Conservation (phyloP, 2,797 vertebrate species). For the Smutsia gigantea region DNA sequence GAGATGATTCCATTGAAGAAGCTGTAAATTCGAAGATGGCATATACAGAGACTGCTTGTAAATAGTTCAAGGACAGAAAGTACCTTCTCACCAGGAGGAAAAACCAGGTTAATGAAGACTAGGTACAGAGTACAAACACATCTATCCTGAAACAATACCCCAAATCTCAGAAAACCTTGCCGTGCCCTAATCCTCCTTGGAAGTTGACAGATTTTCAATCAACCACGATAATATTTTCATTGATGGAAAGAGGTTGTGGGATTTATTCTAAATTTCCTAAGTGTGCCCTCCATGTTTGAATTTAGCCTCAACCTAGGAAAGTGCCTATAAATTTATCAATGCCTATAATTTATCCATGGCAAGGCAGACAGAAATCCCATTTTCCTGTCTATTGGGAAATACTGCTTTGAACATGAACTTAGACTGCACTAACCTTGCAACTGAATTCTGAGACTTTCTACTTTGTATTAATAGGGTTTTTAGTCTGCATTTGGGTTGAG, state of each 20-base stretch:
- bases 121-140: not conserved
- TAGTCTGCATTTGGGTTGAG: not conserved
- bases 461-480: constrained; percentile 28
- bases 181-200: not conserved
- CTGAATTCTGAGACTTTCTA: constrained; percentile 37
- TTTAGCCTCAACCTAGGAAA: constrained; percentile 14
- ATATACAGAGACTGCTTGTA: not conserved
- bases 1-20: not conserved
- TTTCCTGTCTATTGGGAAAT: constrained; percentile 57
- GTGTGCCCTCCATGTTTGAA: constrained; percentile 34
- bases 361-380: constrained; percentile 16
- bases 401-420: constrained; percentile 40
- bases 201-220: constrained; percentile 48
- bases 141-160: constrained; percentile 17
- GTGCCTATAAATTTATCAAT: constrained; percentile 47
- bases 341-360: not conserved
- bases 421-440: not conserved
- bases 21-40: not conserved
- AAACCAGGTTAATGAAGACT: constrained; percentile 19
- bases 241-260: not conserved
- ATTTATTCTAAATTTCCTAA: constrained; percentile 43
- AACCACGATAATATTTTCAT: constrained; percentile 36
- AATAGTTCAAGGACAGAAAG: constrained; percentile 21
- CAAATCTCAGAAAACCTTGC: constrained; percentile 1
- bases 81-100: not conserved